Percentiles rank a stretch among this genome's conserved stretches.
Conservation (phyloP, 64 coral and sea anemone genomes). For the Actinia equina region DNA sequence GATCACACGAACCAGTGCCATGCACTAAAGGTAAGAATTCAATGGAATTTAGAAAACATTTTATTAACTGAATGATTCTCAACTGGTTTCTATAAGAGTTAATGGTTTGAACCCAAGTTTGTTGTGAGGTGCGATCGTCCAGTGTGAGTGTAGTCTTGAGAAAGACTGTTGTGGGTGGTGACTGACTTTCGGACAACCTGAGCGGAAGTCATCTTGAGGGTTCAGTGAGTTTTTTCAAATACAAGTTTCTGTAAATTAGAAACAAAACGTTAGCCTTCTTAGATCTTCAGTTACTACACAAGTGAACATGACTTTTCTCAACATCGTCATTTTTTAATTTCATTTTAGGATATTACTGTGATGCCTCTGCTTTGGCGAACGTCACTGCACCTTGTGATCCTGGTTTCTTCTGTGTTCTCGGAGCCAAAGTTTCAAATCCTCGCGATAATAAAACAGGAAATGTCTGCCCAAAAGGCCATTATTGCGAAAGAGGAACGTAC, state of each 20-base stretch:
- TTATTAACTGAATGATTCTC: too few relatives aligned
- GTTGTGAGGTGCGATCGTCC: too few relatives aligned
- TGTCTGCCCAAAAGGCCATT: slow-evolving; percentile 75
- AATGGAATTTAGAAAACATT: background rate
- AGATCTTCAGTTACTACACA: background rate
- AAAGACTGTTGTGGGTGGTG: too few relatives aligned
- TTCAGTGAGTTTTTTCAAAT: too few relatives aligned
- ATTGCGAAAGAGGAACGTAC: slow-evolving; percentile 68
- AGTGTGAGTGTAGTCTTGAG: too few relatives aligned
- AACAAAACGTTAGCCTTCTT: background rate
- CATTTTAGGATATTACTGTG: slow-evolving; percentile 76
- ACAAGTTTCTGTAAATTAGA: background rate
- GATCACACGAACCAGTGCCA: slow-evolving; percentile 71
- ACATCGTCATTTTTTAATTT: background rate
- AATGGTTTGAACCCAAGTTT: too few relatives aligned
- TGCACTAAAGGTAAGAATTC: slow-evolving; percentile 74
- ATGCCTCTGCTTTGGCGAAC: slow-evolving; percentile 53
- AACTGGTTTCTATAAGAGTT: too few relatives aligned
- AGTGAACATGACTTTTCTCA: background rate
- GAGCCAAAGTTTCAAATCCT: slow-evolving; percentile 75
- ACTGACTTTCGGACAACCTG: too few relatives aligned
- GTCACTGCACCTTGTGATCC: slow-evolving; percentile 86
- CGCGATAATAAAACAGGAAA: slow-evolving; percentile 82
- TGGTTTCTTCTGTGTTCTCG: slow-evolving; percentile 76
- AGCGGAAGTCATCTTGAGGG: too few relatives aligned